Percentiles rank a stretch among this genome's conserved stretches.
Evolutionary conservation across 2,888 invertebrate species (phyloP).

Genomic region (Pristionchus maxplancki): DNA sequence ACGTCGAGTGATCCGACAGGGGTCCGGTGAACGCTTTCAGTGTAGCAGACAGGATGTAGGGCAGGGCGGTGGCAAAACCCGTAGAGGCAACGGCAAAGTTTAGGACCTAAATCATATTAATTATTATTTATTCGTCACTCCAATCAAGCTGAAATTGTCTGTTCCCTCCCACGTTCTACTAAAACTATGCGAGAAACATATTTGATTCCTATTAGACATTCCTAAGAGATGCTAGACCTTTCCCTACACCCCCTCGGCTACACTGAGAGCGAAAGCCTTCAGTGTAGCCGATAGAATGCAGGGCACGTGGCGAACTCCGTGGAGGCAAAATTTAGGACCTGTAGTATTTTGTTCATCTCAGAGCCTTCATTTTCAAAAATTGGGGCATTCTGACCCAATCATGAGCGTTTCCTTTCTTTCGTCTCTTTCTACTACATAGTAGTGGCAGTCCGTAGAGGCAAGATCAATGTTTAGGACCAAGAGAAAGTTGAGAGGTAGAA

Average conservation of each 20-base stretch:
- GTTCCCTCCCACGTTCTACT: too few species aligned
- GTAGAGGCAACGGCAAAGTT: conserved; percentile 62
- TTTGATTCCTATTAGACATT: too few species aligned
- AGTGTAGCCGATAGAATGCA: conserved; percentile 58
- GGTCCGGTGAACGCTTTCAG: conserved; percentile 64
- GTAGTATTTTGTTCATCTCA: neutral
- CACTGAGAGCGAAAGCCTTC: conserved; percentile 61
- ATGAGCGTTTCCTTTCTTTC: too few species aligned
- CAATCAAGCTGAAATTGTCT: too few species aligned
- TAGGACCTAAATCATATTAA: conserved; percentile 55
- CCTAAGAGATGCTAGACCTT: too few species aligned
- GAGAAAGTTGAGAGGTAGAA: too few species aligned
- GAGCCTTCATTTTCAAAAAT: too few species aligned
- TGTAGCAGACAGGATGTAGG: conserved; percentile 59
- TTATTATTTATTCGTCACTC: too few species aligned
- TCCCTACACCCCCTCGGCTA: too few species aligned
- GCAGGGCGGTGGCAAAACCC: conserved; percentile 62
- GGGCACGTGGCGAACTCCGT: conserved; percentile 65
- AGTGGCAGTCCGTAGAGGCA: neutral
- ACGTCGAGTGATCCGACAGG: conserved; percentile 62
- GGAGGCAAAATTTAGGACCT: conserved; percentile 61
- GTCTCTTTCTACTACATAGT: too few species aligned
- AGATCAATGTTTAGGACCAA: neutral
- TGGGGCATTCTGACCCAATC: too few species aligned
- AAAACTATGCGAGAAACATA: too few species aligned